Evolutionary conservation across 92 coral and sea anemone genomes (phyloP), one percentile per base, ranked within the genome.

Genomic region (Porites evermanni): DNA sequence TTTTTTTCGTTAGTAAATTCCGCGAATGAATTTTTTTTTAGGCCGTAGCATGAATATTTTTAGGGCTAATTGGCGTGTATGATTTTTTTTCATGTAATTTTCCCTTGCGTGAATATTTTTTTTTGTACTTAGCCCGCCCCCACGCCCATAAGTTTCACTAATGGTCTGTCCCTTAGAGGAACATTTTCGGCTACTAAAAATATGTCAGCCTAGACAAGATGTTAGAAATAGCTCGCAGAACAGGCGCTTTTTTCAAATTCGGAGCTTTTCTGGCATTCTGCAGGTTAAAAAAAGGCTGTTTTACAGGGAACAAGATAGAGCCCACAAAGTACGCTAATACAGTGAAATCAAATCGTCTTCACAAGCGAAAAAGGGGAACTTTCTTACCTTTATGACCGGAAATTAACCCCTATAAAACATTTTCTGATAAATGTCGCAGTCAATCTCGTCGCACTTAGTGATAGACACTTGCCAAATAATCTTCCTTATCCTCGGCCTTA

Each of bases 231-330:
- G 70, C 70, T 65, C 1, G 70, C 29, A 16, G 70, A 65, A 38
- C 44, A 38, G 44, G 44, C 6, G 44, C 44, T 38, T 38, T 38
- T 38, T 38, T 38, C 44, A 38, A 29, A 18, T 64, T 64, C 10
- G 69, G 69, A 64, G 23, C 69, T 64, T 64, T 64, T 64, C 69
- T 64, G 69, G 69, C 69, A 1, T 64, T 64, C 69, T 64, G 26
- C 69, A 64, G 69, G 69, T 64, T 64, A 21, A 64, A 64, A 64
- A 64, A 0, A 65, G 72, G 72, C 70, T 65, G 70, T 65, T 65
- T 65, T 65, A 65, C 70, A n/a, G 70, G 29, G 70, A 65, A n/a
- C 70, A 65, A 64, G 69, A 64, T 64, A 64, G 26, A 64, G 69
- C 69, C 69, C 44, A 38, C 44, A 38, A 3, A 38, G 44, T 38